Conservation (phyloP, 2,797 vertebrate species). For the Caiman crocodilus region DNA sequence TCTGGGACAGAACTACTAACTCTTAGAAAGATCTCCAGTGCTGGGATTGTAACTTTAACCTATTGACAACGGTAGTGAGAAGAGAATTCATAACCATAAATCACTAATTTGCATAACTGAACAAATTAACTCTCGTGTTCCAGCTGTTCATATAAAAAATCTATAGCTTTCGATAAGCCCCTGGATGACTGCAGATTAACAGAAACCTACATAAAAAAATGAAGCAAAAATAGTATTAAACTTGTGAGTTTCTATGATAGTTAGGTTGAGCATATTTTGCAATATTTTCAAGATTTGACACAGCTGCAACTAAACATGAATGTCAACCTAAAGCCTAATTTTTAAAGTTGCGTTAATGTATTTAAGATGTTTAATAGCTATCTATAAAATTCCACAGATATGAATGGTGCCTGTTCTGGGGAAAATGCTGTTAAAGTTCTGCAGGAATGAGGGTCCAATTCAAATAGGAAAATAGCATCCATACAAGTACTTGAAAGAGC, state of each 20-base stretch:
- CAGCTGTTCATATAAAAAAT: neutral
- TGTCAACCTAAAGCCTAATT: neutral
- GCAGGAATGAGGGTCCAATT: slow-evolving; percentile 18
- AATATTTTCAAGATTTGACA: slow-evolving; percentile 18
- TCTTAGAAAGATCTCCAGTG: neutral
- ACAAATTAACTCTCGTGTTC: neutral
- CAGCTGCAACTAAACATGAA: neutral
- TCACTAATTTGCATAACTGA: neutral
- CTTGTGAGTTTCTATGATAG: neutral
- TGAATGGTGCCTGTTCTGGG: neutral
- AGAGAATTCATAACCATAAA: neutral
- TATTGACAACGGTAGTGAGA: neutral
- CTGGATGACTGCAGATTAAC: neutral
- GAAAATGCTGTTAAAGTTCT: neutral
- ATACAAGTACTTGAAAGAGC: slow-evolving; percentile 51
- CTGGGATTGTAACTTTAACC: neutral
- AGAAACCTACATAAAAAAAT: neutral
- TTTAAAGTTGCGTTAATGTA: slow-evolving; percentile 15
- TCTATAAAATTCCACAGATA: slow-evolving; percentile 6
- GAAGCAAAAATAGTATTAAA: neutral
- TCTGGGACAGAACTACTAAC: slow-evolving; percentile 11
- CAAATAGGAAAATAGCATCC: slow-evolving; percentile 25
- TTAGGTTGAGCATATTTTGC: neutral
- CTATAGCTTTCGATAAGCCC: neutral
- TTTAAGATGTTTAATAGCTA: slow-evolving; percentile 31